Evolutionary conservation across 2,113 vertebrate species (phyloP).

Genomic region (Jaculus jaculus): DNA sequence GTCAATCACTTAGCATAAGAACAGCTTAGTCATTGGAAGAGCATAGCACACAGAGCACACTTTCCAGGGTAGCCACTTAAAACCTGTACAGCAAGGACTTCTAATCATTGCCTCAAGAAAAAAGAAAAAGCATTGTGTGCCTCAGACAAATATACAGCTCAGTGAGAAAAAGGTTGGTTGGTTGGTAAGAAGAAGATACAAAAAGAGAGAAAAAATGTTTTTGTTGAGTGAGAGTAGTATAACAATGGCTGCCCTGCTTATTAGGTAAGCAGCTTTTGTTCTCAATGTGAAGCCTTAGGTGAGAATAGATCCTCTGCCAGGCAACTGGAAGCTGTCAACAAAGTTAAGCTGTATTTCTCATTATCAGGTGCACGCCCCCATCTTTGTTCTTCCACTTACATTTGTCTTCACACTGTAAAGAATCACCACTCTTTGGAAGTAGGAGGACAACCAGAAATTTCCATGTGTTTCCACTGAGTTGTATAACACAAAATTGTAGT

Average conservation of each 20-base stretch:
- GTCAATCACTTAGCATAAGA: background rate
- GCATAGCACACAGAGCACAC: no score
- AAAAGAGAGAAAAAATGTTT: background rate
- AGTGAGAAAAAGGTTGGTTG: background rate
- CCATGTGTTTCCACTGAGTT: background rate
- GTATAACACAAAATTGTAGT: background rate
- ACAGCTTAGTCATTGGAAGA: background rate
- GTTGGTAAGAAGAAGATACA: background rate
- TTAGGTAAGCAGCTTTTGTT: no score
- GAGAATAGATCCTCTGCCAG: background rate
- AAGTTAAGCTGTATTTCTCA: conserved; percentile 5
- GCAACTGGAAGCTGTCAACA: background rate
- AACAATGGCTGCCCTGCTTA: background rate
- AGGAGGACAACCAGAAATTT: conserved; percentile 9
- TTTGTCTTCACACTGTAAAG: background rate
- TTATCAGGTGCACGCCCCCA: background rate
- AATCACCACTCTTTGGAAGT: background rate
- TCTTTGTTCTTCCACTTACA: background rate
- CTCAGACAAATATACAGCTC: background rate
- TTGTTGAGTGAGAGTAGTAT: background rate
- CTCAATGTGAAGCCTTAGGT: background rate
- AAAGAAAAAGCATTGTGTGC: conserved; percentile 2
- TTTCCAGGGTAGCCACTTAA: background rate
- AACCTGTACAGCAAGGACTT: background rate
- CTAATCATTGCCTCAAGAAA: background rate